Evolutionary conservation across 2,888 invertebrate genomes (phyloP), one percentile per base, ranked within the genome.

Genomic region (Phymatocera aterrima): DNA sequence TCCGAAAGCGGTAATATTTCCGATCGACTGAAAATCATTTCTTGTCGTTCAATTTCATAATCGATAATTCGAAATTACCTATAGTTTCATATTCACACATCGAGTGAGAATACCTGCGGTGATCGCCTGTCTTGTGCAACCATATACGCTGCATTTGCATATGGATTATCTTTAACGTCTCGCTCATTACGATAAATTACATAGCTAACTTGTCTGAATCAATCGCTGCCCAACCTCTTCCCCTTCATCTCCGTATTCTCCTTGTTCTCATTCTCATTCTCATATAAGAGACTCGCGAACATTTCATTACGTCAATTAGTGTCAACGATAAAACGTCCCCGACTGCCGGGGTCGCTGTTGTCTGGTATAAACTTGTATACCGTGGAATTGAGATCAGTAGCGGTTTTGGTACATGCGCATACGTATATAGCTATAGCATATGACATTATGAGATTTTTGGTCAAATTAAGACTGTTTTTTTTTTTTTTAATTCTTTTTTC

Each of bases 231-330:
- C 28, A 18, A 10, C 21, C 51, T 18, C 54, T 10, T 10, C 10
- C 54, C 54, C 54, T 54, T 54, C 15, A 57, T 4, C 4, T 57
- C 18, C 51, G 2, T 21, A 51, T 10, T 40, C 8, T 51, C n/a
- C n/a, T n/a, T n/a, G n/a, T n/a, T n/a, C n/a, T n/a, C n/a, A n/a
- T n/a, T n/a, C n/a, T n/a, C n/a, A n/a, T n/a, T n/a, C n/a, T n/a
- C n/a, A n/a, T n/a, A n/a, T n/a, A 28, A 12, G 5, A 15, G 57
- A 24, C 65, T 68, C 68, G 68, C 68, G 43, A 68, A 70, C 48
- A 70, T 70, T 70, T 65, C 57, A 37, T 34, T 57, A 70, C 1
- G 46, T 37, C 34, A 46, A 77, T 79, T 77, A 57, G 51, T 60
- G 57, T 75, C 78, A 43, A 46, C 70, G 74, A 54, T 60, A 46